These are phyloP conservation scores for Dendrolimus pini DNA, from an alignment of 2,888 invertebrate species.

Conservation along the genomic window DNA sequence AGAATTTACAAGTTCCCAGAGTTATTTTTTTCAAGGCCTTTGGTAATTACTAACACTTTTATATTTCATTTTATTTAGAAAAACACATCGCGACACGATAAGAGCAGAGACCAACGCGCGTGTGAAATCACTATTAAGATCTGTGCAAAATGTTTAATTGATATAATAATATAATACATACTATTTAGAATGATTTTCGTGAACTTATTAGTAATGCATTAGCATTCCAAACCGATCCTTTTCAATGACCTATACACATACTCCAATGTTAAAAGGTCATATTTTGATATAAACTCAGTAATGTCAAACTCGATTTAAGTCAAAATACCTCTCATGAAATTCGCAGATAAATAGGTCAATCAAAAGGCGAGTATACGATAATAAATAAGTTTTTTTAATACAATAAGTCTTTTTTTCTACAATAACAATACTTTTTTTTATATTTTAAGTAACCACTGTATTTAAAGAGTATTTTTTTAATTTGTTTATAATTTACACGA, in stretches of 20 bases:
- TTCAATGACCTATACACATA: too few relatives aligned
- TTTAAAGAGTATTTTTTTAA: slow-evolving; percentile 31
- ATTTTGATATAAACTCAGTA: too few relatives aligned
- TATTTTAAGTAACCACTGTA: slow-evolving; percentile 43
- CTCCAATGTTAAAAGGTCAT: too few relatives aligned
- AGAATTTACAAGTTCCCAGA: too few relatives aligned
- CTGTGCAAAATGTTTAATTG: slow-evolving; percentile 72
- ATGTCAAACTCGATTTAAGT: too few relatives aligned
- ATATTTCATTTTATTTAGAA: neutral
- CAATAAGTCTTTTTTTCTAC: slow-evolving; percentile 69
- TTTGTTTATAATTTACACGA: slow-evolving; percentile 54
- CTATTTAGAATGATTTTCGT: slow-evolving; percentile 66
- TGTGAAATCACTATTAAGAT: slow-evolving; percentile 48
- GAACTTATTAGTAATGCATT: slow-evolving; percentile 21
- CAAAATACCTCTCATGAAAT: too few relatives aligned
- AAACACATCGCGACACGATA: slow-evolving; percentile 21
- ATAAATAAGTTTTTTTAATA: slow-evolving; percentile 31
- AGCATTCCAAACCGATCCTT: too few relatives aligned
- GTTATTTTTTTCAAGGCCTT: too few relatives aligned
- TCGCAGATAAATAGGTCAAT: too few relatives aligned
- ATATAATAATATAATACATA: slow-evolving; percentile 40
- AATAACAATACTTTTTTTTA: slow-evolving; percentile 62
- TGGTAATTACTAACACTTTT: too few relatives aligned
- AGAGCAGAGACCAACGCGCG: slow-evolving; percentile 35
- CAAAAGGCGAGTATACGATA: too few relatives aligned